Conservation (phyloP, 2,888 invertebrate genomes). For the Sthenelais limicola region DNA sequence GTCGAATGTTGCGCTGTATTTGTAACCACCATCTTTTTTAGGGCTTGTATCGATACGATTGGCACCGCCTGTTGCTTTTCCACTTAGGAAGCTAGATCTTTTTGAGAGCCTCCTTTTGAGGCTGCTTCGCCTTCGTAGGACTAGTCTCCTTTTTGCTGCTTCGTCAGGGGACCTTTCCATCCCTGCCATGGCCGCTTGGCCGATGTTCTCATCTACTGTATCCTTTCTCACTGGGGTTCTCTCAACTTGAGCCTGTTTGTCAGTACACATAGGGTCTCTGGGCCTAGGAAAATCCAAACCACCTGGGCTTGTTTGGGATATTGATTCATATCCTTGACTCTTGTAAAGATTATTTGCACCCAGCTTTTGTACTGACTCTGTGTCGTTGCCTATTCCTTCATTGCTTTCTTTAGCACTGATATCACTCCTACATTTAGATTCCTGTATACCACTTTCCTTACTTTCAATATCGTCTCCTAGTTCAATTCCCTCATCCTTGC, state of each 20-base stretch:
- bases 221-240: not conserved
- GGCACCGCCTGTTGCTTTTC: not conserved
- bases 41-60: not conserved
- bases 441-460: too few species aligned
- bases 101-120: too few species aligned
- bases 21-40: not conserved
- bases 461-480: conserved; percentile 5
- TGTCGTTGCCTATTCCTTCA: too few species aligned
- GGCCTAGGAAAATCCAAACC: not conserved
- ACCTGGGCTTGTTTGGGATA: too few species aligned
- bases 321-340: too few species aligned
- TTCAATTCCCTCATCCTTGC: conserved; percentile 23
- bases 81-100: too few species aligned
- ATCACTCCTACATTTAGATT: too few species aligned
- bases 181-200: too few species aligned
- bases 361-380: too few species aligned
- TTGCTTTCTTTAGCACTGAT: too few species aligned
- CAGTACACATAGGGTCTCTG: conserved; percentile 9
- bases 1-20: too few species aligned
- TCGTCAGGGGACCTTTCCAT: not conserved
- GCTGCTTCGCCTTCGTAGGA: not conserved
- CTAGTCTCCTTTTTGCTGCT: not conserved
- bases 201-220: not conserved
- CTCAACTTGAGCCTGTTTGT: conserved; percentile 17
- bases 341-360: too few species aligned